Base-by-base conservation (phyloP, 2,797 vertebrate genomes). In the Aratinga solstitialis region DNA sequence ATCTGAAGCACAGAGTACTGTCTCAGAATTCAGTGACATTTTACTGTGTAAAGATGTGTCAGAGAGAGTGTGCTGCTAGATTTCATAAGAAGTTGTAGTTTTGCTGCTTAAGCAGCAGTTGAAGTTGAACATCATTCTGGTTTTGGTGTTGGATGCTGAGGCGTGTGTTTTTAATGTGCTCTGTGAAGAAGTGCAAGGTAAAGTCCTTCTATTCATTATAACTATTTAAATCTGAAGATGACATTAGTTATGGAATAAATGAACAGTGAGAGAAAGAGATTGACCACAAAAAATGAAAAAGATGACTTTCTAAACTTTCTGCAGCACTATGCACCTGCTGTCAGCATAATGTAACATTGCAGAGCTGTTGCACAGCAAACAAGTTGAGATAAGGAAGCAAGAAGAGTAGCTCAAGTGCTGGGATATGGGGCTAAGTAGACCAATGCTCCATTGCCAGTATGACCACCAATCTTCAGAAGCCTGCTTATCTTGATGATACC, bases 41-140 rank as follows among this genome's bases (percentile, higher is more conserved):
- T 94, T 81, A 47, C 62, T 43, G 45, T 2, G 10, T 68, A 50
- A 81, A 78, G 72, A 92, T 65, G 47, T 72, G 53, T 51, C 45
- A 24, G 59, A 34, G 32, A 53, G 22, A 50, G 6, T 18, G 51
- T 63, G 48, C 61, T 82, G n/a, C 14, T 62, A 58, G 42, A 79
- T 90, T 88, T 61, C 34, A 40, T 16, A 9, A 80, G 40, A 76
- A 92, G 40, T 14, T 66, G 32, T 36, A 30, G 15, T 45, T 96
- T 82, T 82, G 12, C 47, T 71, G 29, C 30, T 74, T 63, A 50
- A 72, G 34, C 34, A 59, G 58, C 34, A 59, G 34, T 26, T 59
- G 23, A 58, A 58, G n/a, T 58, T 58, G n/a, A 22, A 2, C 3
- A 43, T 34, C 1, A 0, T 3, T 20, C 1, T 34, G 13, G 54